phyloP scores from a whole-genome alignment of 2,888 invertebrate genomes.

The Cerceris ruficornis region DNA sequence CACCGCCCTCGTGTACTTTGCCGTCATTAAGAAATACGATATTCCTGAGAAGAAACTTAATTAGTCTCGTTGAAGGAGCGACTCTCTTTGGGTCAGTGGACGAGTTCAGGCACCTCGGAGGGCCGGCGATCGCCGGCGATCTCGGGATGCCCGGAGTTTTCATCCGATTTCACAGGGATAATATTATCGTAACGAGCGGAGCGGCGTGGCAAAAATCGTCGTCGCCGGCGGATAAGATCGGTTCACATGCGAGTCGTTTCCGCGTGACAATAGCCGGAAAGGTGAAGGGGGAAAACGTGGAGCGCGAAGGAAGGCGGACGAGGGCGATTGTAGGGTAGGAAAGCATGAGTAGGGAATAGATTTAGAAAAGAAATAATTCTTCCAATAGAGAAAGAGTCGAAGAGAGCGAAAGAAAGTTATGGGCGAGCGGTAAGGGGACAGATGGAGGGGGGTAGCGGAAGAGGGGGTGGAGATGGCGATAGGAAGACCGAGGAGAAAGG shows the following conservation, averaged over 20 bases:
- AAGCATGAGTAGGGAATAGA: no score
- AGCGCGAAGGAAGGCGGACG: no score
- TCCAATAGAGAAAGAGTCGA: no score
- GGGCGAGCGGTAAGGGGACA: not conserved
- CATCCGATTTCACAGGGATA: not conserved
- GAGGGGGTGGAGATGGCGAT: not conserved
- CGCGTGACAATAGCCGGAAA: conserved; percentile 17
- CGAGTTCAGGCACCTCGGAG: not conserved
- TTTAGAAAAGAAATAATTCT: no score
- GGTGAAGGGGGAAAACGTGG: not conserved
- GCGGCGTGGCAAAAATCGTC: conserved; percentile 29
- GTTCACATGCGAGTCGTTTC: conserved; percentile 24
- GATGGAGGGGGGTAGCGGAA: not conserved
- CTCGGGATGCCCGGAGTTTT: not conserved
- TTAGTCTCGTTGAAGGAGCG: no score
- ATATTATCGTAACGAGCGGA: not conserved
- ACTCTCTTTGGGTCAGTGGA: not conserved
- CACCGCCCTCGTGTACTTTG: no score
- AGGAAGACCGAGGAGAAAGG: not conserved
- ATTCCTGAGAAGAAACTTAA: no score
- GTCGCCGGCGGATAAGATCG: conserved; percentile 42
- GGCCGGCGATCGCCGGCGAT: not conserved
- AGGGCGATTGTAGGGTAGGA: no score
- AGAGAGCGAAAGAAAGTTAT: not conserved
- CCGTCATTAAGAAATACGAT: no score